Base-by-base conservation (phyloP, 2,888 invertebrate genomes). In the Drosophila putrida region DNA sequence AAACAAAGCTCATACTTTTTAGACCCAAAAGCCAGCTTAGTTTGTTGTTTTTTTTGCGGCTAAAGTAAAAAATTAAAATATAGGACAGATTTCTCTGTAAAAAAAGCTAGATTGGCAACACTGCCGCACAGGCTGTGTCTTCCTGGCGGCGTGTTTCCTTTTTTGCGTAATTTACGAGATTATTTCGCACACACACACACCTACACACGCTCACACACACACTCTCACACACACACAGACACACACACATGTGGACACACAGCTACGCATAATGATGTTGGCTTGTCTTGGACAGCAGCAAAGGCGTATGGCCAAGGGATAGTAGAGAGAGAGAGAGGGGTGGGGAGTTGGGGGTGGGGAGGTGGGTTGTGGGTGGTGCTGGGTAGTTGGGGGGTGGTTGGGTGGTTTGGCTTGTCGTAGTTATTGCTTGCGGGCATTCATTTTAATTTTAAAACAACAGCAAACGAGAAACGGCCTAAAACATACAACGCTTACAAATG, bases 151-250 rank as follows among this genome's bases (percentile, higher is more conserved):
- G 66, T 80, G 80, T 82, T 84, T 86, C 88, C 89, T 89, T 83
- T 84, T 85, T 89, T 85, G 89, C 89, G 89, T 89, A 85, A 85
- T 85, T 85, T 85, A 87, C 89, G 89, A 85, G 87, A 89, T 85
- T 85, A 85, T 85, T 85, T 85, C 77, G 89, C 84, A 89, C 81
- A 84, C 75, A 80, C 81, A 79, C 62, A 58, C 65, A 39, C 38
- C 55, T 53, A 53, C 38, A 38, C 20, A 39, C 55, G 58, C 28
- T 47, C 44, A 35, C 41, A 55, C 38, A 59, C 49, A 59, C 66
- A 51, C 20, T 20, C 20, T 1, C 49, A 55, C 51, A 54, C 39
- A 59, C 27, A 44, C 35, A 44, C 8, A 50, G 41, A 50, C 15
- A 31, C 28, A 11, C 13, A 31, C 13, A 36, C 43, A 71, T 64